Percentiles rank a stretch among this genome's conserved stretches.
phyloP scores from a whole-genome alignment of 2,797 vertebrate genomes.

The Bovichtus diacanthus region DNA sequence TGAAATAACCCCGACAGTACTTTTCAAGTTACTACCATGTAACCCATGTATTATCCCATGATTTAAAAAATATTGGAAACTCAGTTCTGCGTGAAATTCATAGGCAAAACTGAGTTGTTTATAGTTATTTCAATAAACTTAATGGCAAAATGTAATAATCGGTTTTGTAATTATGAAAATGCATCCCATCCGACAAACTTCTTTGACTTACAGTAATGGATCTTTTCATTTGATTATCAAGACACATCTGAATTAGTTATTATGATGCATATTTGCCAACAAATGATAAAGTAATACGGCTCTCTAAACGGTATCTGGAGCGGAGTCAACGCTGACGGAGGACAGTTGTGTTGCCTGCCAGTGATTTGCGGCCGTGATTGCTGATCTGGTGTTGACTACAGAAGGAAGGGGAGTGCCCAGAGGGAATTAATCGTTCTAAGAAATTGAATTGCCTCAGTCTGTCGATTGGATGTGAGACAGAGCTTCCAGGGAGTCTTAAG shows the following conservation, averaged over 20 bases:
- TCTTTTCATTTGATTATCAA: neutral
- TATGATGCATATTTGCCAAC: neutral
- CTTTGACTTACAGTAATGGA: neutral
- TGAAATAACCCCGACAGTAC: slow-evolving; percentile 33
- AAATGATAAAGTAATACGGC: neutral
- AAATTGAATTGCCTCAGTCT: slow-evolving; percentile 64
- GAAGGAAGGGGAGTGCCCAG: slow-evolving; percentile 46
- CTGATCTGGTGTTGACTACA: slow-evolving; percentile 35
- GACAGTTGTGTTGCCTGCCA: neutral
- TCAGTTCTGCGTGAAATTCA: neutral
- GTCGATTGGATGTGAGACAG: slow-evolving; percentile 35
- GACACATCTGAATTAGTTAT: neutral
- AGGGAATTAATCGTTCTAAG: slow-evolving; percentile 73
- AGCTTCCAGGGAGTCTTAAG: neutral
- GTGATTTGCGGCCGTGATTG: slow-evolving; percentile 26
- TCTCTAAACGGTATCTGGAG: neutral
- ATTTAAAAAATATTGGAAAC: neutral
- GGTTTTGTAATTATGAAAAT: slow-evolving; percentile 3
- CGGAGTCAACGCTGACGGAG: neutral
- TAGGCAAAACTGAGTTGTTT: neutral
- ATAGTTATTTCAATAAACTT: neutral
- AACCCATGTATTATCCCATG: neutral
- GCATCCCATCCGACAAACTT: neutral
- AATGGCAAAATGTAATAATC: neutral
- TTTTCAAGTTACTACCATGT: neutral